Evolutionary conservation across 2,888 invertebrate genomes (phyloP), one percentile per base, ranked within the genome.

Genomic region (Belgica antarctica): DNA sequence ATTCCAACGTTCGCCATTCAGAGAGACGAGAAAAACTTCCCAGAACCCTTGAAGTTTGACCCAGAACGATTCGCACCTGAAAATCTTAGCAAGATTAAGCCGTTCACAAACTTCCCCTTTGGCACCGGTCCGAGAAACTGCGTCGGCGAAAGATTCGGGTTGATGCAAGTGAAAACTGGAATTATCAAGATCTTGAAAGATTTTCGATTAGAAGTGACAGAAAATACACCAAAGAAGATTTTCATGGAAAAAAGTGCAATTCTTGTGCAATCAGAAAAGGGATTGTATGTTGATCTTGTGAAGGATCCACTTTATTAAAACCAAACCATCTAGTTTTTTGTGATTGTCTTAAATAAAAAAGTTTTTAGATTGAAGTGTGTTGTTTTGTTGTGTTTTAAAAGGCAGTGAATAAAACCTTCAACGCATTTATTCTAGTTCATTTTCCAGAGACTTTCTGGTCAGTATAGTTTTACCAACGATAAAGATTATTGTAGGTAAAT

Each of bases 121-220:
- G 79, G 79, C 0, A 68, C 72, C 4, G 79, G 79, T 0, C 78
- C 78, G 0, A 78, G 76, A 61, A 77, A 77, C 70, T 80, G 79
- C 70, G 78, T 80, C 70, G 79, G 80, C 17, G 77, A 75, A 59
- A 75, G 80, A 1, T 77, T 80, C 65, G 80, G 77, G 0, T 62
- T 78, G 2, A 72, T 79, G 0, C 78, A 79, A 62, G 52, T 74
- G 0, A 79, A 78, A 61, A 70, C 79, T 1, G 80, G 79, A 10
- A 70, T 80, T 5, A 75, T 79, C 0, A 76, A 77, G 68, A 72
- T 80, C 8, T 72, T 80, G 0, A 78, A 75, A 71, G 78, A 79
- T 71, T 79, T 79, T 74, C 73, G 74, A 70, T 77, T 80, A 1
- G 74, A 74, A 3, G 75, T 75, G 0, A 76, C 76, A 31, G 72